A percentile compares a stretch with the other conserved stretches of the same genome.
Evolutionary conservation across 2,113 vertebrate species (phyloP).

Genomic region (Varanus komodoensis): DNA sequence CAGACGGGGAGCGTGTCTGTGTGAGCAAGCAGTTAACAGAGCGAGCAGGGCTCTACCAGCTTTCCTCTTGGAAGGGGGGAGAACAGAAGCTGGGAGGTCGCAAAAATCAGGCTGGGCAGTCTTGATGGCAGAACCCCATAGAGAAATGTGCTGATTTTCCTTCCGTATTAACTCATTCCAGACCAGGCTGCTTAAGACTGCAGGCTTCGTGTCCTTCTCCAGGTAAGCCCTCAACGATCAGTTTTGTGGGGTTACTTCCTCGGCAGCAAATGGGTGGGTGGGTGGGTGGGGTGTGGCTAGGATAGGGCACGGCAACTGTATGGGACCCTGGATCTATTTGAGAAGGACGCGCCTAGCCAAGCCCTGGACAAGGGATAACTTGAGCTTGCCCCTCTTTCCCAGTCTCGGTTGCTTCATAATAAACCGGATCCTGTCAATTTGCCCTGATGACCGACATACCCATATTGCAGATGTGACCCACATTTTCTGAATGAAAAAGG

Average conservation of each 20-base stretch:
- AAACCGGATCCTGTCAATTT: not conserved
- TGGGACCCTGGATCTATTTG: not conserved
- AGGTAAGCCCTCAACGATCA: conserved; percentile 55
- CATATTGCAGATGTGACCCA: rapidly evolving
- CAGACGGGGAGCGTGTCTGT: not conserved
- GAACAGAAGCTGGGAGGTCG: not conserved
- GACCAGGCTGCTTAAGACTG: conserved; percentile 30
- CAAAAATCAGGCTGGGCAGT: not conserved
- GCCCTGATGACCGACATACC: conserved; percentile 2
- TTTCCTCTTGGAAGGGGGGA: conserved; percentile 4
- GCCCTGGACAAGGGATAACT: not conserved
- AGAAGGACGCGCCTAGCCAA: not conserved
- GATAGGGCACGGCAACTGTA: rapidly evolving
- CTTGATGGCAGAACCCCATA: not conserved
- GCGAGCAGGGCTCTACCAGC: conserved; percentile 34
- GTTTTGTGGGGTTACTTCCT: conserved; percentile 8
- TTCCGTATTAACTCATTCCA: not conserved
- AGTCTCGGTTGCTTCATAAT: not conserved
- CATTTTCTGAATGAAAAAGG: conserved; percentile 26
- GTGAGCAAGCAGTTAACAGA: not conserved
- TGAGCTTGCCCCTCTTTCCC: not conserved
- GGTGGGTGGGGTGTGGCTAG: not conserved
- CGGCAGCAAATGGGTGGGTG: not conserved
- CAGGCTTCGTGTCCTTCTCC: conserved; percentile 54
- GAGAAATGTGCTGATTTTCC: conserved; percentile 12